Percentiles rank a stretch among this genome's conserved stretches.
These are phyloP conservation scores for Hippocampus zosterae DNA, from an alignment of 2,113 vertebrate genomes.

Conservation along the genomic window DNA sequence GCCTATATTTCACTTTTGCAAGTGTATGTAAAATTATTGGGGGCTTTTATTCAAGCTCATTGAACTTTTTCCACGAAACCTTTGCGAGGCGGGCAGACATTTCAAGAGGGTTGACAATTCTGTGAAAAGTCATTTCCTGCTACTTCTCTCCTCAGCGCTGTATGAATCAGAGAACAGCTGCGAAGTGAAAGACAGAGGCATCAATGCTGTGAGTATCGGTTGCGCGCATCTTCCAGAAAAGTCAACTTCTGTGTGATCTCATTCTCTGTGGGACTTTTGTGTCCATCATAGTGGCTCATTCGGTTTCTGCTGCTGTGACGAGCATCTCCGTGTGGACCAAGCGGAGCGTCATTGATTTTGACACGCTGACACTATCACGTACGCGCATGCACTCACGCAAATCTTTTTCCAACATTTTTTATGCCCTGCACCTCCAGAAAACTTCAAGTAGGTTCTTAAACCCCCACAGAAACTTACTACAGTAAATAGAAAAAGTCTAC, in stretches of 20 bases:
- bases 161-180: constrained; percentile 66
- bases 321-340: background rate
- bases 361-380: background rate
- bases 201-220: constrained; percentile 68
- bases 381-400: background rate
- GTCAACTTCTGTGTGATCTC: background rate
- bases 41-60: background rate
- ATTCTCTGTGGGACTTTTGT: constrained; percentile 3
- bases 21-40: too few relatives aligned
- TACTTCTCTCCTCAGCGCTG: constrained; percentile 57
- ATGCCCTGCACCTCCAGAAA: background rate
- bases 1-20: too few relatives aligned
- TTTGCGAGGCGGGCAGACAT: background rate
- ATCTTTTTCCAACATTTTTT: background rate
- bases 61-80: background rate
- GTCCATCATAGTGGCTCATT: constrained; percentile 67
- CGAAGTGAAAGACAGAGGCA: constrained; percentile 70
- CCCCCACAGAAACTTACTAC: too few relatives aligned
- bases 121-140: constrained; percentile 20
- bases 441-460: background rate
- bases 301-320: constrained; percentile 67
- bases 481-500: background rate
- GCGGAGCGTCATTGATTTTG: background rate
- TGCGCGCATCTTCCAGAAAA: background rate
- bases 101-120: background rate